phyloP scores from a whole-genome alignment of 2,888 invertebrate species.

The Dusona sp. region DNA sequence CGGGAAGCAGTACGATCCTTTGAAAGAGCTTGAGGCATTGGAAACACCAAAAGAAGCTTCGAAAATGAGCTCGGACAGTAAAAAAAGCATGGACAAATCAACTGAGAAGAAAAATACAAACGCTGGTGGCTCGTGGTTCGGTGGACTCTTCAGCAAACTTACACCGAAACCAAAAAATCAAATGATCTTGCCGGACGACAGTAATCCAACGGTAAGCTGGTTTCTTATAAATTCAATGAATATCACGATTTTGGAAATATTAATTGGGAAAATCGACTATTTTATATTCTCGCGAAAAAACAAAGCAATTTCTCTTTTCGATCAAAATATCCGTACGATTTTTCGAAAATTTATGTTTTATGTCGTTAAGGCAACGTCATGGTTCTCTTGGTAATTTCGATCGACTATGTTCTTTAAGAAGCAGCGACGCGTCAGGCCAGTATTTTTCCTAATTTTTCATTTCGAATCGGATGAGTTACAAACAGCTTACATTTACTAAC shows the following conservation, averaged over 20 bases:
- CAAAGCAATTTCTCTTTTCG: not conserved
- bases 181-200: constrained; percentile 98
- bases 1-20: constrained; percentile 82
- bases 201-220: constrained; percentile 92
- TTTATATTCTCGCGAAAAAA: not conserved
- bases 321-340: not conserved
- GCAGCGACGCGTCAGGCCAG: constrained; percentile 77
- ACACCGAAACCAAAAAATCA: constrained; percentile 95
- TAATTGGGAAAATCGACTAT: not conserved
- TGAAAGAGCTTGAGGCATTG: constrained; percentile 83
- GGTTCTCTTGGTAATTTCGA: constrained; percentile 80
- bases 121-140: constrained; percentile 90
- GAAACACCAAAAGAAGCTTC: constrained; percentile 74
- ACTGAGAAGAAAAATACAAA: constrained; percentile 82
- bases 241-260: not conserved
- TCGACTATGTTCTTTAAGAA: constrained; percentile 73
- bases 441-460: constrained; percentile 71
- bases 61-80: constrained; percentile 69
- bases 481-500: constrained; percentile 39
- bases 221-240: not conserved
- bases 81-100: constrained; percentile 76
- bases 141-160: constrained; percentile 94
- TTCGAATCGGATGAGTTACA: constrained; percentile 40
- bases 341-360: constrained; percentile 72
- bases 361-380: constrained; percentile 80